Conservation (phyloP, 2,888 invertebrate genomes). For the Diploptera punctata region DNA sequence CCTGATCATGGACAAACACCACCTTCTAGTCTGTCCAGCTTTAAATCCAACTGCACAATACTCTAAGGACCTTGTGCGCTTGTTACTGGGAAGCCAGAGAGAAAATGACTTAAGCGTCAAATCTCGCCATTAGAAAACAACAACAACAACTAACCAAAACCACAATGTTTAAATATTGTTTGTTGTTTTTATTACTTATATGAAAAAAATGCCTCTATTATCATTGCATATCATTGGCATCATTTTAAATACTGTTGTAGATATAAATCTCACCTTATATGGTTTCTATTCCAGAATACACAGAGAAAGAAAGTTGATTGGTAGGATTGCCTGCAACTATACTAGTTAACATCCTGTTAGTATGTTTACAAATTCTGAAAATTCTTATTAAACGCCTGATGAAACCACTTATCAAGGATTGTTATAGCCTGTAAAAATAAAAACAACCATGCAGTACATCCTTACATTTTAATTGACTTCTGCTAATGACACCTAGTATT, state of each 20-base stretch:
- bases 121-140: background rate
- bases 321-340: slow-evolving; percentile 13
- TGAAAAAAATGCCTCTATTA: background rate
- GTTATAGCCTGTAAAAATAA: slow-evolving; percentile 18
- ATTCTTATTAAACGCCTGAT: background rate
- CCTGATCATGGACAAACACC: no score
- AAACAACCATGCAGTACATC: no score
- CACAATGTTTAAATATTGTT: background rate
- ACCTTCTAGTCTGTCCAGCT: no score
- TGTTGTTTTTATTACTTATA: background rate
- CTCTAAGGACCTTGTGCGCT: no score
- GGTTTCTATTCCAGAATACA: slow-evolving; percentile 22
- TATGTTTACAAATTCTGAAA: slow-evolving; percentile 13
- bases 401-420: slow-evolving; percentile 26
- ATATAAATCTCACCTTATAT: background rate
- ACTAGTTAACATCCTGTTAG: background rate
- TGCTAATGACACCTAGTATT: no score
- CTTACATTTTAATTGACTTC: no score
- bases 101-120: no score
- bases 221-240: background rate
- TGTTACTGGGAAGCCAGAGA: no score
- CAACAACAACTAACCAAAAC: background rate
- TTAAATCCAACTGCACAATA: no score
- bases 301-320: slow-evolving; percentile 25
- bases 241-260: background rate